phyloP scores from a whole-genome alignment of 2,113 vertebrate species.

The Pterocles orientalis region DNA sequence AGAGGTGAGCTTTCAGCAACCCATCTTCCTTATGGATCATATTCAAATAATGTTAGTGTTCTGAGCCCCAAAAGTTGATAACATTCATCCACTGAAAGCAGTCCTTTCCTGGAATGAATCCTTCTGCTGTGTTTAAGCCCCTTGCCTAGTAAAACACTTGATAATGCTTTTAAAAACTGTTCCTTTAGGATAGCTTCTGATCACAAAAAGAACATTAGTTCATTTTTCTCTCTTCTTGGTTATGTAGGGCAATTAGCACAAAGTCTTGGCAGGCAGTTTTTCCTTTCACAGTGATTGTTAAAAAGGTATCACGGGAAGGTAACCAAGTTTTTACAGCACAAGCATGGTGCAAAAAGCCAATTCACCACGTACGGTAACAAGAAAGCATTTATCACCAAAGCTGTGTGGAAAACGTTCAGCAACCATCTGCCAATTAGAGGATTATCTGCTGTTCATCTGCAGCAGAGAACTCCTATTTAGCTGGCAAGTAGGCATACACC shows the following conservation, averaged over 20 bases:
- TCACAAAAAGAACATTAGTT: slow-evolving; percentile 22
- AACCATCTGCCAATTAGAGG: slow-evolving; percentile 1
- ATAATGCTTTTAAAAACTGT: slow-evolving; percentile 48
- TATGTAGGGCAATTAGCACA: slow-evolving; percentile 38
- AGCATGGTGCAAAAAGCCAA: background rate
- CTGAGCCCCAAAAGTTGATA: background rate
- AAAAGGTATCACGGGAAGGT: slow-evolving; percentile 5
- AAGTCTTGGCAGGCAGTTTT: slow-evolving; percentile 1
- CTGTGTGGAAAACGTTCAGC: background rate
- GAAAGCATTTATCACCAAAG: slow-evolving; percentile 9
- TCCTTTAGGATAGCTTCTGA: slow-evolving; percentile 19
- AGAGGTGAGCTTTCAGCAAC: background rate
- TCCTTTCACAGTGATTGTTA: slow-evolving; percentile 7
- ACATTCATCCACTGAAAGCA: background rate
- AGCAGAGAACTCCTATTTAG: background rate
- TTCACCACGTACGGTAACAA: background rate
- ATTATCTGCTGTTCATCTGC: slow-evolving; percentile 5
- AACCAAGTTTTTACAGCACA: slow-evolving; percentile 19
- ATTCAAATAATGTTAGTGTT: background rate
- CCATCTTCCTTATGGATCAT: background rate
- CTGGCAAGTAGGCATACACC: background rate
- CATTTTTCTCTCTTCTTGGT: slow-evolving; percentile 8
- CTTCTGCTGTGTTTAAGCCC: background rate
- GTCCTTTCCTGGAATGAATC: background rate
- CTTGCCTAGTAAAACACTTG: slow-evolving; percentile 17